Base-by-base conservation (phyloP, 2,113 vertebrate genomes). In the Indicator maculatus region DNA sequence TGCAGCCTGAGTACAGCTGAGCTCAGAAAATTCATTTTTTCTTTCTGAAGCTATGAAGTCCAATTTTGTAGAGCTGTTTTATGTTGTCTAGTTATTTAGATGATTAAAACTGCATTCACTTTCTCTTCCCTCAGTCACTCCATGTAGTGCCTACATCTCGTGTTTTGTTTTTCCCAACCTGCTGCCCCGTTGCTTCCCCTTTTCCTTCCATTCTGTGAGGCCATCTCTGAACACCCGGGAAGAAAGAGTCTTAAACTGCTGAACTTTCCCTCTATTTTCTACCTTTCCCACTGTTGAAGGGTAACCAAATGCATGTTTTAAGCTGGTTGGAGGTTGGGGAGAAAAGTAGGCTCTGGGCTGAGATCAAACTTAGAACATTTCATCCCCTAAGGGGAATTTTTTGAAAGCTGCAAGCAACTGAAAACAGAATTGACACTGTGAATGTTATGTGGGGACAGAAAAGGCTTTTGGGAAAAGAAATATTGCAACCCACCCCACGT, bases 201-300 rank as follows among this genome's bases (percentile, higher is more conserved):
- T 65, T 65, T 67, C 55, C 55, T 67, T 88, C 70, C 63, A 0
- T 59, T 92, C 59, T 80, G 81, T 5, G 5, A 70, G 63, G 84
- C 26, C 0, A 1, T 45, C 63, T 84, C 71, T 72, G 38, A 71
- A 53, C 18, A 45, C 53, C n/a, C 0, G 0, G 74, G 80, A 93
- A 92, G 61, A 53, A 93, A 67, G 71, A 91, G 38, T 85, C 64
- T 92, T 71, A 89, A 75, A 77, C 41, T 13, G 13, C 28, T 1
- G 1, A 80, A 71, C 27, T 8, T 26, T 91, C 47, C 66, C 28
- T 91, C 47, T 73, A 73, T 85, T 96, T 94, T 87, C 55, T 96
- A 67, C 85, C 91, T 96, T 92, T 95, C 60, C 38, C 47, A 60
- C 89, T 89, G 74, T 31, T 83, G 52, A 93, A 83, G 72, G 33